Evolutionary conservation across 2,797 vertebrate genomes (phyloP).

Genomic region (Diceros bicornis): DNA sequence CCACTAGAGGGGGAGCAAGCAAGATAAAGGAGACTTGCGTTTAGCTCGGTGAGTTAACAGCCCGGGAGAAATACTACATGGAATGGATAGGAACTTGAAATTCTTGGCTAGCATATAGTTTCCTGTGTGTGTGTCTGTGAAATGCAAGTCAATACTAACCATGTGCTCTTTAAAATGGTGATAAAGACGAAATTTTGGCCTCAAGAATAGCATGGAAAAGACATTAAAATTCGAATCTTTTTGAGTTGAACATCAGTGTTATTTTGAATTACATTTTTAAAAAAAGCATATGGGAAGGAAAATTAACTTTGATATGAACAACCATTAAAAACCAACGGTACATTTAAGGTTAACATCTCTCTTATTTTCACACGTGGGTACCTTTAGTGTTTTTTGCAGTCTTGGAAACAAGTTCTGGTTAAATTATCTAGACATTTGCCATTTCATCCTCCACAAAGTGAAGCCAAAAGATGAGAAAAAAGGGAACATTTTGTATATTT

Average conservation of each 20-base stretch:
- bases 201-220: slow-evolving; percentile 5
- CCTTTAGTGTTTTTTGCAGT: neutral
- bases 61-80: neutral
- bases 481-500: slow-evolving; percentile 31
- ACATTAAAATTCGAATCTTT: slow-evolving; percentile 35
- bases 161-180: slow-evolving; percentile 38
- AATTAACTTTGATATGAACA: slow-evolving; percentile 35
- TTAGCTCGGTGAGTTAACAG: neutral
- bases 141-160: neutral
- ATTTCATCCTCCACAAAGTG: neutral
- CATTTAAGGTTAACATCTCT: slow-evolving; percentile 37
- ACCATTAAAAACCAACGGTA: neutral
- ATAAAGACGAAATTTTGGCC: neutral
- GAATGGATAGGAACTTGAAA: neutral
- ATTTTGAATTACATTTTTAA: slow-evolving; percentile 39
- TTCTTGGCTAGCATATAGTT: neutral
- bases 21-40: neutral
- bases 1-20: neutral
- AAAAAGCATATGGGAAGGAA: neutral
- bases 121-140: neutral
- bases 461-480: neutral
- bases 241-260: slow-evolving; percentile 9
- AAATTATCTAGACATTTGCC: neutral
- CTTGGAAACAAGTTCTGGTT: slow-evolving; percentile 46
- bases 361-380: neutral